Base-by-base conservation (phyloP, 1,140 invertebrate genomes). In the Aphidius ervi region DNA sequence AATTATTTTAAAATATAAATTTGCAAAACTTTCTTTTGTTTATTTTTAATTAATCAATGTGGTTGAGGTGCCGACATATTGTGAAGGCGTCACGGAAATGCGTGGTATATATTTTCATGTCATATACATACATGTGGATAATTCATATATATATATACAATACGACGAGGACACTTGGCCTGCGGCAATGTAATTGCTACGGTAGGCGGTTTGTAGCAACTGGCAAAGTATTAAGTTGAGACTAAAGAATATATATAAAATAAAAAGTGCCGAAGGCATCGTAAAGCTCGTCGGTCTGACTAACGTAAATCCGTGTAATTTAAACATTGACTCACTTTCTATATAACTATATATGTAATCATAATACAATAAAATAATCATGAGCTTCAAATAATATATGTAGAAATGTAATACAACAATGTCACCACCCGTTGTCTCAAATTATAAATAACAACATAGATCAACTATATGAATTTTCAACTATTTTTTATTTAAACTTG, bases 321-420 rank as follows among this genome's bases (percentile, higher is more conserved):
- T 72, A 73, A 73, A 73, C 71, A 72, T 72, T 72, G 68, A 65
- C 63, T 72, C 70, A 67, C 65, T 71, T 72, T 65, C 57, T 57
- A 46, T 42, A 56, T 56, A 46, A 52, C 60, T 31, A 31, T 31
- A 31, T 31, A 31, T 31, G 23, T 31, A 31, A 31, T 31, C 23
- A 31, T 4, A 31, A 31, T 31, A 31, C 23, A 31, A 31, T 31
- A 31, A 31, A 31, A 31, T 31, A 31, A 31, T 3, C 4, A 31
- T 31, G 23, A 31, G 23, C 23, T 31, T 31, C 23, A 31, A 31
- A 31, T 16, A 16, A 16, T 16, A 16, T 16, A 16, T 16, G 16
- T 16, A 31, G 4, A 31, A 31, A 31, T 31, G 23, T 31, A 31
- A 3, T 31, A 31, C 23, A 31, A 31, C 23, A 31, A 31, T 31